Evolutionary conservation across 2,797 vertebrate genomes (phyloP), one percentile per base, ranked within the genome.

Genomic region (Gymnodraco acuticeps): DNA sequence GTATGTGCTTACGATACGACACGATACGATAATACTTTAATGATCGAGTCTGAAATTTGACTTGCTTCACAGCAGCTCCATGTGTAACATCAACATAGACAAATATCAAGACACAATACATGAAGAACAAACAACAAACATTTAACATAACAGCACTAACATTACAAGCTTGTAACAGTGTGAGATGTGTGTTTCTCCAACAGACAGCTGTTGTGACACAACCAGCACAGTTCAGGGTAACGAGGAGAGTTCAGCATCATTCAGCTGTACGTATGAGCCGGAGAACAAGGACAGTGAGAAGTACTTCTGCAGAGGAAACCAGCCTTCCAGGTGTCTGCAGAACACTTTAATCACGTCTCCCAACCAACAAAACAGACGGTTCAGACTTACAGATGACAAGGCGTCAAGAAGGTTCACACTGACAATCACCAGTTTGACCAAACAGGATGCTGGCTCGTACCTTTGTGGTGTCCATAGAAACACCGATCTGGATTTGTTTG

Each of bases 231-330:
- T 80, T 10, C 51, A 78, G 1, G 13, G 47, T 41, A 3, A 63
- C 12, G 82, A 76, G 16, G 70, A 48, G 10, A 61, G 14, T 17
- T 78, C 73, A 20, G 77, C 68, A 46, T 73, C 68, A 33, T 23
- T 93, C 55, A 59, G 0, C 38, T 93, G 88, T 76, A 10, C 12
- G 0, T 89, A 90, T 45, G 8, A 58, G 0, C 2, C 51, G 10
- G 0, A 20, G 60, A 3, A 80, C 47, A 16, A 15, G 33, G 20
- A 19, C 31, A 68, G 45, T 27, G 2, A 43, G 2, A 90, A 91
- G 54, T 91, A 84, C 74, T 13, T 93, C 61, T 92, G 88, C 80
- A 83, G 43, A 69, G 81, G 85, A 51, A 78, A 31, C 0, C 70
- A 0, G 19, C 27, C 75, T 14, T 87, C 73, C 45, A 19, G 27